Evolutionary conservation across 2,113 vertebrate genomes (phyloP).

Genomic region (Pelecanoides urinatrix): DNA sequence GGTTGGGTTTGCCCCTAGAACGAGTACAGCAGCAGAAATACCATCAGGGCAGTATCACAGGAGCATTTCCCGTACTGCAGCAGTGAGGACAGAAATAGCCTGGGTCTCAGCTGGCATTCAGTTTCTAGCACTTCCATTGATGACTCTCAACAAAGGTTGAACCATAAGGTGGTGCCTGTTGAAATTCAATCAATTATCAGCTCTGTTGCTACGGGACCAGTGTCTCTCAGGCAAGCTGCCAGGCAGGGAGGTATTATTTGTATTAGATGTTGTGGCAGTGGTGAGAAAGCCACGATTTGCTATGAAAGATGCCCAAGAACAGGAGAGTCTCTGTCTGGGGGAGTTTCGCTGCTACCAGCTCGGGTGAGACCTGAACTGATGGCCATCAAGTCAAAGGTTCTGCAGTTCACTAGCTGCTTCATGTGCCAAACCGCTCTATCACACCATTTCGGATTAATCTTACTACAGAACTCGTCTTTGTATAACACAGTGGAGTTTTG

Average conservation of each 20-base stretch:
- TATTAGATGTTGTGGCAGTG: rapidly evolving
- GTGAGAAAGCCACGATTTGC: neutral
- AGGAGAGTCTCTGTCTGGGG: neutral
- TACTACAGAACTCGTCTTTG: neutral
- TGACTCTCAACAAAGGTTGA: neutral
- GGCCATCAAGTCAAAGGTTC: neutral
- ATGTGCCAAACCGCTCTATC: rapidly evolving
- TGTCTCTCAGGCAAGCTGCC: neutral
- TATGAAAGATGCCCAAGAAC: neutral
- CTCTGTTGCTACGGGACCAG: neutral
- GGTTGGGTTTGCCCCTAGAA: neutral
- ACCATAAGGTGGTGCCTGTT: neutral
- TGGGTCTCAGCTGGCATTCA: neutral
- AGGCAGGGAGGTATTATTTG: neutral
- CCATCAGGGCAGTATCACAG: neutral
- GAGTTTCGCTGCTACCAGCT: neutral
- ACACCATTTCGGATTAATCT: neutral
- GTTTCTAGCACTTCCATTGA: neutral
- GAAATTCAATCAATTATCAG: neutral
- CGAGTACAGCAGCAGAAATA: neutral
- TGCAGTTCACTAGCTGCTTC: neutral
- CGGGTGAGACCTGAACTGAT: neutral
- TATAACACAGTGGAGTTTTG: neutral
- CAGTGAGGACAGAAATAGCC: neutral
- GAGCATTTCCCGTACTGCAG: neutral